These are phyloP conservation scores for Dendrolimus pini DNA, from an alignment of 2,888 invertebrate species.

Conservation along the genomic window DNA sequence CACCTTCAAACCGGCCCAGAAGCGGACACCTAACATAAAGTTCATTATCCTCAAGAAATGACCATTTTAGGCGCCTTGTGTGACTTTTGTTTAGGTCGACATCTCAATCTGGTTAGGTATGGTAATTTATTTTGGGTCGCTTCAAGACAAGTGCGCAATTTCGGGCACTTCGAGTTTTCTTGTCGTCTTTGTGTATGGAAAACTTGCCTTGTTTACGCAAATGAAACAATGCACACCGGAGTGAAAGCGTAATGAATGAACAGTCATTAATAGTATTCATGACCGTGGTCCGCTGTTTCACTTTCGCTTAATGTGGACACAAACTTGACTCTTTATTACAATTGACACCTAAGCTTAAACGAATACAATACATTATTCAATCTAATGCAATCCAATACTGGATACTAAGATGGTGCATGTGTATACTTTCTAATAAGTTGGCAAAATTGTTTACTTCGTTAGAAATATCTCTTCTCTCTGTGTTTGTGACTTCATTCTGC, in stretches of 20 bases:
- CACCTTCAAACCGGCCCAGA: constrained; percentile 68
- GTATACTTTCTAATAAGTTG: neutral
- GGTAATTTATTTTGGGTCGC: neutral
- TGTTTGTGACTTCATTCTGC: too few species aligned
- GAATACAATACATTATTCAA: constrained; percentile 18
- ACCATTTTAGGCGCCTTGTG: constrained; percentile 43
- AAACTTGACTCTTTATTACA: constrained; percentile 29
- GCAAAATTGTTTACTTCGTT: neutral
- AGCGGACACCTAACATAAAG: constrained; percentile 45
- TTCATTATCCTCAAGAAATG: constrained; percentile 64
- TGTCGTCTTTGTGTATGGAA: too few species aligned
- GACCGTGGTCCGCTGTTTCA: constrained; percentile 40
- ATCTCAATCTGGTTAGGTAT: constrained; percentile 12
- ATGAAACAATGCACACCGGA: constrained; percentile 8
- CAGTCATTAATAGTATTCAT: constrained; percentile 50
- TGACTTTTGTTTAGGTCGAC: constrained; percentile 21
- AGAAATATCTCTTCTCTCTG: too few species aligned
- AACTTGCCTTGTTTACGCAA: too few species aligned
- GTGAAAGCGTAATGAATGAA: constrained; percentile 62
- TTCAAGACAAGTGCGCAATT: constrained; percentile 5
- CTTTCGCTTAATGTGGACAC: constrained; percentile 56
- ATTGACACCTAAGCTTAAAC: constrained; percentile 13
- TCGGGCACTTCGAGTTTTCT: constrained; percentile 8
- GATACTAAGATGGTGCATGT: neutral
- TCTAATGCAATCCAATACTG: neutral